Conservation (phyloP, 2,113 vertebrate genomes). For the Pteruthius melanotis region DNA sequence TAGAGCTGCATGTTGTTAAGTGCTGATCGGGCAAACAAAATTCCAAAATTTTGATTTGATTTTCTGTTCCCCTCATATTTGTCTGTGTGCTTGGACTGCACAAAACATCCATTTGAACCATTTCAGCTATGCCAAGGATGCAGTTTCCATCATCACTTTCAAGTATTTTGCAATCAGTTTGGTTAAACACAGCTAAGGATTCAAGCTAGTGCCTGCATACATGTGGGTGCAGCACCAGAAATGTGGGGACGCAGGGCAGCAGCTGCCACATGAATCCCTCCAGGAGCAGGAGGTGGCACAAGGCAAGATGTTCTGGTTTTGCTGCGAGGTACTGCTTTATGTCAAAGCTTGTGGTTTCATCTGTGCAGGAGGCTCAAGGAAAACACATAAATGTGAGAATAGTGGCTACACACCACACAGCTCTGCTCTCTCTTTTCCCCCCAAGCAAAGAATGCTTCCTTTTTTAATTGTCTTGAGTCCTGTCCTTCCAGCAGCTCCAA, state of each 20-base stretch:
- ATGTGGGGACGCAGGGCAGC: not conserved
- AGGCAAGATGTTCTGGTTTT: not conserved
- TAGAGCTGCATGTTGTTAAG: not conserved
- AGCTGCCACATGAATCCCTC: rapidly evolving
- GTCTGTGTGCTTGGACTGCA: not conserved
- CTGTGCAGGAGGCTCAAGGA: not conserved
- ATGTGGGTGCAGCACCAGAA: not conserved
- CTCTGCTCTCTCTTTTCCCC: not conserved
- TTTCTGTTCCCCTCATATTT: not conserved
- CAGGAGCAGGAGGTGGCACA: not conserved
- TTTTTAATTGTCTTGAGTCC: not conserved
- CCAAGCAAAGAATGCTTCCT: not conserved
- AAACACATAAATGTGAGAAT: not conserved
- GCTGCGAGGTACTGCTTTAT: not conserved
- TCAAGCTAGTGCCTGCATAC: not conserved
- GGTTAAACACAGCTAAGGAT: not conserved
- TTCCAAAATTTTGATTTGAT: not conserved
- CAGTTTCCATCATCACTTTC: not conserved
- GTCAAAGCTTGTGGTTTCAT: not conserved
- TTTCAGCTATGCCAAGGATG: not conserved
- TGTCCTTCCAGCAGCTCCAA: not conserved
- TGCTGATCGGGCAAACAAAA: not conserved
- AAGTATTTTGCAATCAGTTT: not conserved
- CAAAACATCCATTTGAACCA: not conserved
- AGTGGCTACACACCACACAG: not conserved